Evolutionary conservation across 2,888 invertebrate genomes (phyloP).

Genomic region (Tenthredo distinguenda): DNA sequence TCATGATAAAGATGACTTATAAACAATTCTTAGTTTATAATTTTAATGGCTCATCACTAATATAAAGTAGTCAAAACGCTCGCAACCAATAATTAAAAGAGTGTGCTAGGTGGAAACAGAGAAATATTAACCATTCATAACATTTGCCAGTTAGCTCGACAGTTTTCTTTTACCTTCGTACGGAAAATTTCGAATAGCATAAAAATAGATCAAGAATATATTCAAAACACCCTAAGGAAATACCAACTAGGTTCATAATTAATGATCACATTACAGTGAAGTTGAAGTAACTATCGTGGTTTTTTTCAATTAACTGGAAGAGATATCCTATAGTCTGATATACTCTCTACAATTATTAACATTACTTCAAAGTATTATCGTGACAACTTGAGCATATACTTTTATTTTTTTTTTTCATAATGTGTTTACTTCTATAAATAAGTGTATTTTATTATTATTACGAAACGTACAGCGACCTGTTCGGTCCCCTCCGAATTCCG

Average conservation of each 20-base stretch:
- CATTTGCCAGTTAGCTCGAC: too few relatives aligned
- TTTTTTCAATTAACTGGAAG: not conserved
- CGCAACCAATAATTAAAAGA: not conserved
- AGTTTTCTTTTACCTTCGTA: not conserved
- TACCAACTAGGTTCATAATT: not conserved
- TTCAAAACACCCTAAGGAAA: not conserved
- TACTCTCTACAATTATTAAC: not conserved
- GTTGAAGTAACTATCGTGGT: not conserved
- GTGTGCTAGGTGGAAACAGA: not conserved
- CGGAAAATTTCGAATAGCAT: not conserved
- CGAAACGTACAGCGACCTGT: not conserved
- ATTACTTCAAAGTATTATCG: not conserved
- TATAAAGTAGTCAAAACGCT: not conserved
- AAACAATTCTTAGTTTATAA: not conserved
- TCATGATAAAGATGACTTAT: not conserved
- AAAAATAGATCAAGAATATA: not conserved
- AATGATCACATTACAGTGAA: not conserved
- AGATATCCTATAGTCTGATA: not conserved
- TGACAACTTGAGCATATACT: not conserved
- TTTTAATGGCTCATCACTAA: not conserved
- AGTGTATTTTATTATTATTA: not conserved
- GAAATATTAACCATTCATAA: not conserved
- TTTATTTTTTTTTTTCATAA: not conserved
- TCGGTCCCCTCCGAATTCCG: conserved; percentile 11
- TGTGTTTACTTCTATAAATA: not conserved